These are phyloP conservation scores for Apoda limacodes DNA, from an alignment of 2,888 invertebrate genomes.

Conservation along the genomic window DNA sequence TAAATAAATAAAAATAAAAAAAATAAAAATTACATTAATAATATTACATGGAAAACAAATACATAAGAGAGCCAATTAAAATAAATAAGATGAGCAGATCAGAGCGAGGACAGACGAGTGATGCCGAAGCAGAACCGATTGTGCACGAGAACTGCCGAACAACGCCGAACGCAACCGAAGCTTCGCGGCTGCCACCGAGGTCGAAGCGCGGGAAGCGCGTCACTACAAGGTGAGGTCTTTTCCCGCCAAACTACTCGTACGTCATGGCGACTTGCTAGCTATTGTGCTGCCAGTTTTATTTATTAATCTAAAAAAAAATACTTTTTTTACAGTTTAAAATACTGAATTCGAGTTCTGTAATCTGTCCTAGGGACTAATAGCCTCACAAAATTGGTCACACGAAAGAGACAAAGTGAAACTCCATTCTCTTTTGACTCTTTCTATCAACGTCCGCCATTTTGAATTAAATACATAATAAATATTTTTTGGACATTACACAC, in stretches of 20 bases:
- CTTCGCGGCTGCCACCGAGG: slow-evolving; percentile 62
- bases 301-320: too few relatives aligned
- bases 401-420: too few relatives aligned
- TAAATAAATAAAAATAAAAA: background rate
- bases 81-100: slow-evolving; percentile 28
- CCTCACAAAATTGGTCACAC: too few relatives aligned
- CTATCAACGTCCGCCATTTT: too few relatives aligned
- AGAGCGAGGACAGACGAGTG: slow-evolving; percentile 28
- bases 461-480: too few relatives aligned
- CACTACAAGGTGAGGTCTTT: slow-evolving; percentile 58
- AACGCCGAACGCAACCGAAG: slow-evolving; percentile 27
- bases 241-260: slow-evolving; percentile 40
- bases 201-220: slow-evolving; percentile 55
- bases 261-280: slow-evolving; percentile 38
- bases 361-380: too few relatives aligned
- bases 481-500: too few relatives aligned
- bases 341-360: too few relatives aligned
- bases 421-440: too few relatives aligned
- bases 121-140: slow-evolving; percentile 21
- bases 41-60: too few relatives aligned
- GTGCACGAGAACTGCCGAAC: slow-evolving; percentile 17
- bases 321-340: too few relatives aligned
- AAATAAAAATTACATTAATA: background rate
- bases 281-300: slow-evolving; percentile 41
- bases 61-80: slow-evolving; percentile 39